Conservation (phyloP, 2,888 invertebrate genomes). For the Meliscaeva auricollis region DNA sequence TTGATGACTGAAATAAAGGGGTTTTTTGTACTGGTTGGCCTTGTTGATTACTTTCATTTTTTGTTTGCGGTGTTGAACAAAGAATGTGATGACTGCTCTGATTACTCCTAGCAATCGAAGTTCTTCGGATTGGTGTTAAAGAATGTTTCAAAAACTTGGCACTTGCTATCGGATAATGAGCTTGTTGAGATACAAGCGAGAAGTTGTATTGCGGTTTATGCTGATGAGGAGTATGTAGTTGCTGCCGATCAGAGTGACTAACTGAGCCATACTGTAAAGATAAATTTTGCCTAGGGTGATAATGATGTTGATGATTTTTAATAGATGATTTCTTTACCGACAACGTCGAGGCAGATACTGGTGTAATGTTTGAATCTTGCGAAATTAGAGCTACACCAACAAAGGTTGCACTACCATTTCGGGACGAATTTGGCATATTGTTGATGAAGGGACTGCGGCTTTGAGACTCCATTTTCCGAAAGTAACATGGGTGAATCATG, state of each 20-base stretch:
- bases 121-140: constrained; percentile 54
- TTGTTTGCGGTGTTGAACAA: constrained; percentile 72
- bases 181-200: too few species aligned
- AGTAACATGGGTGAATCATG: constrained; percentile 96
- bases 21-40: constrained; percentile 78
- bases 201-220: constrained; percentile 82
- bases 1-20: constrained; percentile 50
- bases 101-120: constrained; percentile 70
- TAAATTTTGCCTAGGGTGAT: constrained; percentile 76
- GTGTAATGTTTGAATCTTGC: constrained; percentile 65
- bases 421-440: constrained; percentile 89
- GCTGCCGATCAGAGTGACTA: constrained; percentile 72
- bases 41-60: too few species aligned
- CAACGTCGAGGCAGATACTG: constrained; percentile 78
- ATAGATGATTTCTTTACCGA: constrained; percentile 66
- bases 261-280: constrained; percentile 72
- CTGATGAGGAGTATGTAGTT: constrained; percentile 78
- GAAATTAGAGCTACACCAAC: constrained; percentile 76
- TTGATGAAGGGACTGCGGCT: constrained; percentile 93
- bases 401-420: constrained; percentile 82
- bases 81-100: constrained; percentile 18
- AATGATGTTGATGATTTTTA: constrained; percentile 76
- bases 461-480: constrained; percentile 93
- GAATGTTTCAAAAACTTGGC: constrained; percentile 76
- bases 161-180: constrained; percentile 79